Conservation (phyloP, 2,888 invertebrate genomes). For the Pyralis farinalis region DNA sequence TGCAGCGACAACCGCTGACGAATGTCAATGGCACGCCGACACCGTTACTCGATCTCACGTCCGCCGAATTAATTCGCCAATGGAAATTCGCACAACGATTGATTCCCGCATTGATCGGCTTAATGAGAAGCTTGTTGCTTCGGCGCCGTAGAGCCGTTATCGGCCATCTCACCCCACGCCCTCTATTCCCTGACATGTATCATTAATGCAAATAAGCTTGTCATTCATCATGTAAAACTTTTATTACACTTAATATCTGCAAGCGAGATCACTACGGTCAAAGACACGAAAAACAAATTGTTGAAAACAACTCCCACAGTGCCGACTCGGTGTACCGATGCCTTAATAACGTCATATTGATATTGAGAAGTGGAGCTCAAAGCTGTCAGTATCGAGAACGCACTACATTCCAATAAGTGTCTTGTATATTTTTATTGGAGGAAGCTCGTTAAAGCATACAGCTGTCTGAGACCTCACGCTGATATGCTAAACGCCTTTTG, state of each 20-base stretch:
- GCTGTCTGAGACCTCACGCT: conserved; percentile 50
- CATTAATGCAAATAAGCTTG: conserved; percentile 34
- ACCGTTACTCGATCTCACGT: conserved; percentile 77
- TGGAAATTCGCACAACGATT: conserved; percentile 64
- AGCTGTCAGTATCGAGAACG: conserved; percentile 44
- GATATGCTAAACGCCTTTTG: conserved; percentile 57
- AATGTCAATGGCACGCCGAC: conserved; percentile 75
- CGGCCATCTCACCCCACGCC: conserved; percentile 54
- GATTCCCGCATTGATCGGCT: conserved; percentile 64
- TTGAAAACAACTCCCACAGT: conserved; percentile 30
- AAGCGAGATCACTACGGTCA: conserved; percentile 52
- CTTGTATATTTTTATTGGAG: conserved; percentile 46
- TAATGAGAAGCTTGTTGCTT: conserved; percentile 67
- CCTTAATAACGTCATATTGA: conserved; percentile 36
- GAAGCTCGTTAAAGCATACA: conserved; percentile 50
- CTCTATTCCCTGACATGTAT: conserved; percentile 31
- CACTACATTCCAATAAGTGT: conserved; percentile 32
- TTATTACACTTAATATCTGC: conserved; percentile 49
- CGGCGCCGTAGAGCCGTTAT: conserved; percentile 55
- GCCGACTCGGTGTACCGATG: conserved; percentile 26
- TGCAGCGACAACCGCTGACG: conserved; percentile 59
- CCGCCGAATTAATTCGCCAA: conserved; percentile 77
- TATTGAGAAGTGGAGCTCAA: conserved; percentile 39
- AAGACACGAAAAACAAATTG: conserved; percentile 50
- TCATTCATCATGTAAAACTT: conserved; percentile 39